Evolutionary conservation across 2,797 vertebrate genomes (phyloP).

Genomic region (Hafferia zeledoni): DNA sequence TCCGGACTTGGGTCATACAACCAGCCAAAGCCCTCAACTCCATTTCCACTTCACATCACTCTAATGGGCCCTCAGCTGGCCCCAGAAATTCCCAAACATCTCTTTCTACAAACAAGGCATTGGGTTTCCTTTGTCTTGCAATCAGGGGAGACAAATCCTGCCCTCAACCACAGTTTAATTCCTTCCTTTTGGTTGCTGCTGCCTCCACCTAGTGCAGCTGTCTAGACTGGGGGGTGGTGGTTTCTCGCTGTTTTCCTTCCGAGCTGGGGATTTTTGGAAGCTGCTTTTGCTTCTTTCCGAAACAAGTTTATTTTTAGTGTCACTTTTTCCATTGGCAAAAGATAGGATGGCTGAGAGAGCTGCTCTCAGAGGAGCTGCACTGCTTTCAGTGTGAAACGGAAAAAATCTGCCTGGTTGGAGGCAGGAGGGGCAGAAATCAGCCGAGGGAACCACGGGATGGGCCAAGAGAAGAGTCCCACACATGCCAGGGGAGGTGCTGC

Average conservation of each 20-base stretch:
- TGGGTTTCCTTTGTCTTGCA: slow-evolving; percentile 65
- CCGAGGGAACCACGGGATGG: rapidly evolving
- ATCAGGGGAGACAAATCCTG: slow-evolving; percentile 63
- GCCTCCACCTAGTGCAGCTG: slow-evolving; percentile 66
- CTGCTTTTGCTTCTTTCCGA: slow-evolving; percentile 38
- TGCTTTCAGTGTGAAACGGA: neutral
- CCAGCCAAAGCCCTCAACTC: slow-evolving; percentile 35
- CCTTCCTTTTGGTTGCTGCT: slow-evolving; percentile 57
- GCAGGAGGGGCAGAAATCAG: neutral
- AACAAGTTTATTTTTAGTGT: slow-evolving; percentile 61
- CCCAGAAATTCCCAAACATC: slow-evolving; percentile 33
- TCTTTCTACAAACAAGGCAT: slow-evolving; percentile 59
- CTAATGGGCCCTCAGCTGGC: slow-evolving; percentile 37
- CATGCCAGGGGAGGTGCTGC: neutral
- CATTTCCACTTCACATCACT: slow-evolving; percentile 59
- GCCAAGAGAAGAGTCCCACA: rapidly evolving
- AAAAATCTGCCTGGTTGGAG: neutral
- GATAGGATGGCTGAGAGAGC: neutral
- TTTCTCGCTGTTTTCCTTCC: neutral
- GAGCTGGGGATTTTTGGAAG: slow-evolving; percentile 42
- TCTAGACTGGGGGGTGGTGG: slow-evolving; percentile 51
- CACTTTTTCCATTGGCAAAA: slow-evolving; percentile 70
- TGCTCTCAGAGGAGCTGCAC: slow-evolving; percentile 7
- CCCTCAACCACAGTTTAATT: slow-evolving; percentile 66
- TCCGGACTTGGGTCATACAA: slow-evolving; percentile 1